These are phyloP conservation scores for Trichogramma evanescens DNA, from an alignment of 2,888 invertebrate genomes.

Conservation along the genomic window DNA sequence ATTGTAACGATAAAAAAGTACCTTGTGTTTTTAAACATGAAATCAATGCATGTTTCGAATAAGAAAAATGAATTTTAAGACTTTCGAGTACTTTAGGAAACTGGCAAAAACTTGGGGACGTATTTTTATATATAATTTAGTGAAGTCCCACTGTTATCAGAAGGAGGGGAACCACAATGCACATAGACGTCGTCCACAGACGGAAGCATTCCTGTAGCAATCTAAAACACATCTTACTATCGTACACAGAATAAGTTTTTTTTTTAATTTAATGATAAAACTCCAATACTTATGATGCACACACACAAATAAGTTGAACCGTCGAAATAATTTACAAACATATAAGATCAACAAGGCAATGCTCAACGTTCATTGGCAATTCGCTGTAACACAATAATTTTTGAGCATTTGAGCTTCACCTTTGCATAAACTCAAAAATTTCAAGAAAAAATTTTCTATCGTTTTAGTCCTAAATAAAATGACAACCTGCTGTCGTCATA, in stretches of 20 bases:
- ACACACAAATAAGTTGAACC: not conserved
- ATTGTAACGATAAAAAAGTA: not conserved
- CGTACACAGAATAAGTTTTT: slow-evolving; percentile 35
- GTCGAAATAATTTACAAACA: too few species aligned
- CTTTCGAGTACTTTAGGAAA: slow-evolving; percentile 25
- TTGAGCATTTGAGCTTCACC: too few species aligned
- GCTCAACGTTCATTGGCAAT: too few species aligned
- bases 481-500: too few species aligned
- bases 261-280: slow-evolving; percentile 14
- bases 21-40: not conserved
- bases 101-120: slow-evolving; percentile 40
- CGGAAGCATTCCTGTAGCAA: slow-evolving; percentile 45
- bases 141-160: slow-evolving; percentile 40
- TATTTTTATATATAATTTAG: slow-evolving; percentile 25
- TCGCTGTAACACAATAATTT: too few species aligned
- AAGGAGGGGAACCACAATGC: slow-evolving; percentile 44
- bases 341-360: too few species aligned
- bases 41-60: not conserved
- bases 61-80: not conserved
- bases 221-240: slow-evolving; percentile 45
- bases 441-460: not conserved
- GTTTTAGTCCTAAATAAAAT: not conserved
- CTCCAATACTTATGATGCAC: slow-evolving; percentile 12
- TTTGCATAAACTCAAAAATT: too few species aligned
- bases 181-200: slow-evolving; percentile 45